Conservation (phyloP, 2,888 invertebrate genomes). For the Aelia acuminata region DNA sequence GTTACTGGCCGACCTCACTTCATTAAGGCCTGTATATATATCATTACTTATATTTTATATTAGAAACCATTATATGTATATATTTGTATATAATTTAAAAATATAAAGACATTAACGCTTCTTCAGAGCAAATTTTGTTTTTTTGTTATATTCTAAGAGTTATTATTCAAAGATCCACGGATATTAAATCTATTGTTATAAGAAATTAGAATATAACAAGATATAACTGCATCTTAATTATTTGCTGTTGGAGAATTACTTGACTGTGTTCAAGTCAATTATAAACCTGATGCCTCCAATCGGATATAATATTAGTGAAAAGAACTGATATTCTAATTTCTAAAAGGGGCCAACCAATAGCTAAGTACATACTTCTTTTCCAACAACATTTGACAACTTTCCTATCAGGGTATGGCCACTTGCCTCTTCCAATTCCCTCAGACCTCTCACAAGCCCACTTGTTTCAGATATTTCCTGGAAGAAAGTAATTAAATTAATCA, state of each 20-base stretch:
- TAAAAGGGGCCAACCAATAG: too few relatives aligned
- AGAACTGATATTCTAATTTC: neutral
- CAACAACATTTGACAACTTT: slow-evolving; percentile 57
- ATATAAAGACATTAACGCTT: too few relatives aligned
- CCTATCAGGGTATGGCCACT: slow-evolving; percentile 60
- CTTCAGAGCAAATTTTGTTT: too few relatives aligned
- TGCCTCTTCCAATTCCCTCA: slow-evolving; percentile 59
- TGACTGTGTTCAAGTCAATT: neutral
- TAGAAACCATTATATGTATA: too few relatives aligned
- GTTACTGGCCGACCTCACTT: too few relatives aligned
- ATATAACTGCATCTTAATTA: neutral
- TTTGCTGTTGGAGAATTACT: neutral
- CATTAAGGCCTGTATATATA: too few relatives aligned
- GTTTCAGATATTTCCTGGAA: slow-evolving; percentile 61
- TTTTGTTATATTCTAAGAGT: too few relatives aligned
- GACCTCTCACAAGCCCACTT: slow-evolving; percentile 61
- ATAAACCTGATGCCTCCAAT: neutral
- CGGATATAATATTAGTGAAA: neutral
- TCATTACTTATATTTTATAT: too few relatives aligned
- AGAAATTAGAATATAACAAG: too few relatives aligned
- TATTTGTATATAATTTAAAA: too few relatives aligned
- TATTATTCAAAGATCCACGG: too few relatives aligned
- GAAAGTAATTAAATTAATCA: neutral
- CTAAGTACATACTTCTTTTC: slow-evolving; percentile 59
- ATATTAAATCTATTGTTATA: too few relatives aligned